Percentiles rank a stretch among this genome's conserved stretches.
These are phyloP conservation scores for Temnopleurus reevesii DNA, from an alignment of 53 echinoderm and acorn worm species.

Conservation along the genomic window DNA sequence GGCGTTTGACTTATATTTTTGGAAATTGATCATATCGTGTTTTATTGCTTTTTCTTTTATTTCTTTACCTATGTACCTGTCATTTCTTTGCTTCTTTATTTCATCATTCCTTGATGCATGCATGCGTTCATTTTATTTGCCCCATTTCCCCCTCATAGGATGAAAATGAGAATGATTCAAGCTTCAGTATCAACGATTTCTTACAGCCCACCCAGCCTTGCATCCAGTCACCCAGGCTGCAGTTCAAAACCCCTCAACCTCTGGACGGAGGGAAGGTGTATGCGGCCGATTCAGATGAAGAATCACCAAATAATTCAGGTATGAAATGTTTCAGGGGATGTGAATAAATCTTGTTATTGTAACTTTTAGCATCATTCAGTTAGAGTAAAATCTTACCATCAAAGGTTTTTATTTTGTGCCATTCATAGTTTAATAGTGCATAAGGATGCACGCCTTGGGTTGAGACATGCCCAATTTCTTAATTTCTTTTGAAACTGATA, in stretches of 20 bases:
- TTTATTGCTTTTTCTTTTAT: neutral
- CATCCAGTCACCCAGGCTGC: neutral
- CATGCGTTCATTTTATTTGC: neutral
- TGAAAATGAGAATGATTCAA: slow-evolving; percentile 58
- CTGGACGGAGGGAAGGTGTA: slow-evolving; percentile 44
- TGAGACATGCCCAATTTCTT: no score
- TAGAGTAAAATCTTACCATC: no score
- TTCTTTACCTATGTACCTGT: neutral
- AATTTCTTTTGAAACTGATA: no score
- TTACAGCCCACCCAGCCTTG: slow-evolving; percentile 65
- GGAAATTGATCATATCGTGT: no score
- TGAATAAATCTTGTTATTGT: no score
- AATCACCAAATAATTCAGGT: slow-evolving; percentile 43
- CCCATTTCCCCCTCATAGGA: neutral
- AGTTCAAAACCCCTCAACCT: slow-evolving; percentile 65
- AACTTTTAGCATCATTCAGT: no score
- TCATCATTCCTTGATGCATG: neutral
- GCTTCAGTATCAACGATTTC: slow-evolving; percentile 45
- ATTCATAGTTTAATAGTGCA: no score
- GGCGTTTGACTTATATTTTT: no score
- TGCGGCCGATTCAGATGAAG: slow-evolving; percentile 71
- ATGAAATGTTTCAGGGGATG: no score
- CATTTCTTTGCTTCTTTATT: neutral
- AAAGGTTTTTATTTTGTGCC: no score
- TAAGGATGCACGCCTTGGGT: no score